Evolutionary conservation across 2,797 vertebrate genomes (phyloP), one percentile per base, ranked within the genome.

Genomic region (Schizopygopsis malacanthus): DNA sequence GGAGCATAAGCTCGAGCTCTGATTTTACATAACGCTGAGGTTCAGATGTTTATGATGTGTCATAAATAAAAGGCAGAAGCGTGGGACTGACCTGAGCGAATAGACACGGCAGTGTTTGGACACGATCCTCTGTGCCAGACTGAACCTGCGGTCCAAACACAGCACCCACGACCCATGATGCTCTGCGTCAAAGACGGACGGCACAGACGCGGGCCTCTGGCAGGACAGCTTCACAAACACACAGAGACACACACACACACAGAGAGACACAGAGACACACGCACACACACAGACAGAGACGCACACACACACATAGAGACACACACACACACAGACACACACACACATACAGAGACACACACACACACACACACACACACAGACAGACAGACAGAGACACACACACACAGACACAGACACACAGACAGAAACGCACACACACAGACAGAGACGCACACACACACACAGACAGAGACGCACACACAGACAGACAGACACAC

Each of bases 81-180:
- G 9, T 11, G 56, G 22, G 22, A 69, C 63, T 77, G 45, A 79
- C 80, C 85, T 43, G 72, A 82, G 80, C 25, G 98, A 99, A 91
- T 99, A 99, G 69, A 99, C 93, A 15, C 97, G 94, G 86, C 98
- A 99, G 80, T 93, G 95, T 92, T 96, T 97, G 87, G 69, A 94
- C 72, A 92, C 92, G 84, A 99, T 96, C 75, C 94, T 95, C 90
- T 94, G 96, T 81, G 88, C 86, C 90, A 99, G 95, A 91, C 94
- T 96, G 92, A 97, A 99, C 81, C 92, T 93, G 82, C 95, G 94
- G 41, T 99, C 97, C 89, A 99, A 92, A 90, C 98, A 99, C 79
- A 97, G 81, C 0, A 92, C 89, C 98, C 98, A 99, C 41, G 95
- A 94, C 63, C 93, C 94, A 56, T 87, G 88, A 39, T 93, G 94